Conservation (phyloP, 2,797 vertebrate species). For the Diceros bicornis region DNA sequence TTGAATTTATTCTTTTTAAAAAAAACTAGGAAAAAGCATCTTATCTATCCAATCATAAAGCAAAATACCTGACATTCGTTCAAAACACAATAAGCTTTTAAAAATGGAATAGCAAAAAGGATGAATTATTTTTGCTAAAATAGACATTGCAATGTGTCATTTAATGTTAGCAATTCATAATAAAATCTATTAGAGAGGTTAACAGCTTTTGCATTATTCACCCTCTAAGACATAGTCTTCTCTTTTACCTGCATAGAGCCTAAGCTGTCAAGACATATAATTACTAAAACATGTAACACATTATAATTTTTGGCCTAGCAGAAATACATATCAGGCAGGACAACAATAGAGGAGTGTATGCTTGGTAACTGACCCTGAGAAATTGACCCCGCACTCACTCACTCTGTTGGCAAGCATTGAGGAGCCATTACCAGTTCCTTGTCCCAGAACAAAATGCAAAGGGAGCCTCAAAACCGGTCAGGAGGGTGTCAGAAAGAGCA, state of each 20-base stretch:
- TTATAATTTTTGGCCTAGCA: neutral
- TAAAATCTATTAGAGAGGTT: neutral
- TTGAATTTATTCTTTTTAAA: neutral
- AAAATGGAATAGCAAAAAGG: neutral
- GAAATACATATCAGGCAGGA: neutral
- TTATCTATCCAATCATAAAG: neutral
- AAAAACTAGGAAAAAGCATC: neutral
- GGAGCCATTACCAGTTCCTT: neutral
- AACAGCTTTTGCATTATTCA: neutral
- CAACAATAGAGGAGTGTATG: neutral
- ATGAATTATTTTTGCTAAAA: neutral
- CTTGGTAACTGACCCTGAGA: neutral
- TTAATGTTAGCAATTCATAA: neutral
- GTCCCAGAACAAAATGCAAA: neutral
- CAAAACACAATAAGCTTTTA: constrained; percentile 5
- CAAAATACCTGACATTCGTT: neutral
- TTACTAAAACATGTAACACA: neutral
- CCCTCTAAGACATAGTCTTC: neutral
- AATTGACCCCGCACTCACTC: neutral
- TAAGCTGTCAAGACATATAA: neutral
- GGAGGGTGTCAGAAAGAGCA: neutral
- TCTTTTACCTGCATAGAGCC: neutral
- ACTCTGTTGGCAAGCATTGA: neutral
- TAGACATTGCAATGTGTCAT: neutral
- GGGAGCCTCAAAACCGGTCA: neutral